Base-by-base conservation (phyloP, 1,140 invertebrate genomes). In the Penaeus indicus region DNA sequence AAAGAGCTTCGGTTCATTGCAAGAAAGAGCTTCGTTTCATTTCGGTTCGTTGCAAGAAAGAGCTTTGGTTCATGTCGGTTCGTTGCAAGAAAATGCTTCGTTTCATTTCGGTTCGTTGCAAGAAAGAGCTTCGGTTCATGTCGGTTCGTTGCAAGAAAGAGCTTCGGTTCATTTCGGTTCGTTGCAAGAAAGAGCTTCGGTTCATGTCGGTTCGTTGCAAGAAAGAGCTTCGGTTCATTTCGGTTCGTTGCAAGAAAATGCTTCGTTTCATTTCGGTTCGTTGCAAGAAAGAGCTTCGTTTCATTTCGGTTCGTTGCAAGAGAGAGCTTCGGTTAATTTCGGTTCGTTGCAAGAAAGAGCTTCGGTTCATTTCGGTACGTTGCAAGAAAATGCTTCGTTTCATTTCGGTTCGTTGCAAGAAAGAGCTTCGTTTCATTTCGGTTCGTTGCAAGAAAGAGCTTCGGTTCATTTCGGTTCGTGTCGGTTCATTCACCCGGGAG, bases 21-120 rank as follows among this genome's bases (percentile, higher is more conserved):
- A 54, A 82, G 80, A 82, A 54, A 82, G 80, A 82, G 54, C 38
- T 42, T 42, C 42, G 80, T 27, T 54, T 54, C 54, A 54, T 54
- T 13, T 54, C 54, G 54, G 54, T 54, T 54, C 54, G 27, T 21
- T 19, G 54, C 42, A 54, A 82, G 80, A 82, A 54, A 82, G 80
- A 82, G 54, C 38, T 42, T 42, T 11, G 80, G 61, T 54, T 54
- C 54, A 54, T 54, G 0, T 54, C 54, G 54, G 54, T 54, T 54
- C 54, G 27, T 21, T 19, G 54, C 42, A 54, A 82, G 80, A 82
- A 54, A 82, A 60, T 63, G 54, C 38, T 42, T 42, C 42, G 80
- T 27, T 54, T 54, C 54, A 54, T 54, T 13, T 54, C 54, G 54
- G 54, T 54, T 54, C 54, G 27, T 21, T 19, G 54, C 42, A 54